Evolutionary conservation across 2,888 invertebrate genomes (phyloP).

Genomic region (Eristalis arbustorum): DNA sequence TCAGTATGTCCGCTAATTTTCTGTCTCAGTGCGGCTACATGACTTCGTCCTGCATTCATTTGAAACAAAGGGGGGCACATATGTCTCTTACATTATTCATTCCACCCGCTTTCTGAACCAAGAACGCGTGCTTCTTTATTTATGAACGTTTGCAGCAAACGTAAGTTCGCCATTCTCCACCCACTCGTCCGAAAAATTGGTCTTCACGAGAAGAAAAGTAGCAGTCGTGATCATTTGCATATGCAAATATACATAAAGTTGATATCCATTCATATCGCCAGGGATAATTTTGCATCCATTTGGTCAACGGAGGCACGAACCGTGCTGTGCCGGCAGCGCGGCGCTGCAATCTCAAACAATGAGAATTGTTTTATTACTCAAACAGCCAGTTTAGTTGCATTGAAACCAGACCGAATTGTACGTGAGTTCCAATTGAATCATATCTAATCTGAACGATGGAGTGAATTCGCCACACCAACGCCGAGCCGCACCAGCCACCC

Average conservation of each 20-base stretch:
- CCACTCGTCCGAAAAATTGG: not conserved
- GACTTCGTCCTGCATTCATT: not conserved
- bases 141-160: not conserved
- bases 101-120: not conserved
- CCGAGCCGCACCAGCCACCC: not conserved
- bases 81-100: not conserved
- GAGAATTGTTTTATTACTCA: conserved; percentile 61
- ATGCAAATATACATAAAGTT: conserved; percentile 33
- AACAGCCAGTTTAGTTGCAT: conserved; percentile 60
- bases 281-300: conserved; percentile 43
- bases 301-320: conserved; percentile 10
- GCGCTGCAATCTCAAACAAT: conserved; percentile 26
- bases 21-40: not conserved
- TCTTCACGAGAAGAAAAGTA: not conserved
- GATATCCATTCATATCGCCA: conserved; percentile 40
- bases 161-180: not conserved
- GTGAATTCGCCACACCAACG: not conserved
- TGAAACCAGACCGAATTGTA: conserved; percentile 49
- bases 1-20: not conserved
- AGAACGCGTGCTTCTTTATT: not conserved
- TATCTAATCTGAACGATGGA: conserved; percentile 44
- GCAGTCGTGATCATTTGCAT: conserved; percentile 28
- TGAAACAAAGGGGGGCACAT: not conserved
- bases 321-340: too few relatives aligned
- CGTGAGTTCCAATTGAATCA: conserved; percentile 65